Base-by-base conservation (phyloP, 1,140 invertebrate species). In the Cryptotermes secundus region DNA sequence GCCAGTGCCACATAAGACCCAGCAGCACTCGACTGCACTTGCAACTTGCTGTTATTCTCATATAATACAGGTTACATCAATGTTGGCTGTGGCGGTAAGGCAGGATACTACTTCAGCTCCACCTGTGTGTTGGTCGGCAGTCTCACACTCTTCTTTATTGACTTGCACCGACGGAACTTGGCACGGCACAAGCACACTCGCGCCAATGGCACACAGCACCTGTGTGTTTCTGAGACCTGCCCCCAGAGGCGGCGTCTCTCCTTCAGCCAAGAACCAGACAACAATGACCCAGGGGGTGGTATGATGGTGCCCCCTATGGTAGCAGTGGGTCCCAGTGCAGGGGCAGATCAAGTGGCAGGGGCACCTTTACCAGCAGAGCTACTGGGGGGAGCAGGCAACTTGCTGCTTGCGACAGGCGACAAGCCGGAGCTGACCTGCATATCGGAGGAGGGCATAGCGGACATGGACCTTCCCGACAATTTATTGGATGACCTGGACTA, bases 361-460 rank as follows among this genome's bases (percentile, higher is more conserved):
- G 24, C 24, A 16, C 26, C 86, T 3, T 85, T 86, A 1, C 83
- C 83, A 3, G 84, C 83, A 49, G 81, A 82, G 49, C 14, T 82
- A 59, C 38, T 72, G 34, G 35, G 31, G 9, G 82, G 3, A 16
- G 49, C 34, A 31, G 49, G 36, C 35, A 45, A 26, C 36, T 42
- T 82, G n/a, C 79, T 81, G 80, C 72, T 84, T 12, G 38, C 65
- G 9, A 59, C 31, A 34, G 87, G 86, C 34, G 92, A 93, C 49
- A 93, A 94, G 86, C 94, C 94, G 0, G 96, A 96, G 88, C 91
- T 96, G 72, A 97, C 96, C 3, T 96, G 96, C 88, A 97, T 97
- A 87, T 96, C 95, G 10, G 96, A 97, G 88, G 96, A 96, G 88
- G 95, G 95, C 59, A 95, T 96, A 38, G 94, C 95, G 2, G 95